Evolutionary conservation across 2,888 invertebrate species (phyloP).

Genomic region (Himalopsyche tibetana): DNA sequence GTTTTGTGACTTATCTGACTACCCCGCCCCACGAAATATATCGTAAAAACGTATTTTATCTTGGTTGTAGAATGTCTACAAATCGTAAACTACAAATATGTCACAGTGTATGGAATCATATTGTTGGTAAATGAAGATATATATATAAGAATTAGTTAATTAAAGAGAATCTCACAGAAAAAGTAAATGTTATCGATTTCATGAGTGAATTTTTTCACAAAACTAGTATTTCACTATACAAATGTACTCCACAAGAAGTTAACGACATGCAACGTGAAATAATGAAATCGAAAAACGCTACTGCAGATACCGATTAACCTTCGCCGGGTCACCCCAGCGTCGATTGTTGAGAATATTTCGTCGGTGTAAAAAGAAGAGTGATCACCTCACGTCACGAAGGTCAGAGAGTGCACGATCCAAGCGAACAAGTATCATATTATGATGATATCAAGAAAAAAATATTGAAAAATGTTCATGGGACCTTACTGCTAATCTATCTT

Average conservation of each 20-base stretch:
- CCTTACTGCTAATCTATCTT: constrained; percentile 3
- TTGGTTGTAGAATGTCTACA: no score
- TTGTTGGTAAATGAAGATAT: no score
- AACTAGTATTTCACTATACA: no score
- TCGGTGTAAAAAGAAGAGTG: constrained; percentile 39
- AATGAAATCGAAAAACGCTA: neutral
- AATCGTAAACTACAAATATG: no score
- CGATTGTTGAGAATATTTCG: constrained; percentile 32
- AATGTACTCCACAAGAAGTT: neutral
- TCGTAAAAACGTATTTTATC: no score
- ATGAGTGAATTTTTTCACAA: no score
- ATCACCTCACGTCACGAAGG: constrained; percentile 42
- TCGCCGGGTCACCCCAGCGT: constrained; percentile 17
- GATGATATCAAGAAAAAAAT: constrained; percentile 18
- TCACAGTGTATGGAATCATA: no score
- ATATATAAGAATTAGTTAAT: no score
- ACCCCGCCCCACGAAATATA: no score
- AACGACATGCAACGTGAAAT: neutral
- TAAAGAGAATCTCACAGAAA: no score
- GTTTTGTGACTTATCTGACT: no score
- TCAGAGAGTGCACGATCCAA: constrained; percentile 40
- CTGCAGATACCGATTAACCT: neutral
- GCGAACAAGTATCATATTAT: constrained; percentile 1
- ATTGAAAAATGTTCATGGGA: constrained; percentile 28
- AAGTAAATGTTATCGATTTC: no score